Percentiles rank a stretch among this genome's conserved stretches.
Evolutionary conservation across 1,140 invertebrate genomes (phyloP).

Genomic region (Trichonephila clavipes): DNA sequence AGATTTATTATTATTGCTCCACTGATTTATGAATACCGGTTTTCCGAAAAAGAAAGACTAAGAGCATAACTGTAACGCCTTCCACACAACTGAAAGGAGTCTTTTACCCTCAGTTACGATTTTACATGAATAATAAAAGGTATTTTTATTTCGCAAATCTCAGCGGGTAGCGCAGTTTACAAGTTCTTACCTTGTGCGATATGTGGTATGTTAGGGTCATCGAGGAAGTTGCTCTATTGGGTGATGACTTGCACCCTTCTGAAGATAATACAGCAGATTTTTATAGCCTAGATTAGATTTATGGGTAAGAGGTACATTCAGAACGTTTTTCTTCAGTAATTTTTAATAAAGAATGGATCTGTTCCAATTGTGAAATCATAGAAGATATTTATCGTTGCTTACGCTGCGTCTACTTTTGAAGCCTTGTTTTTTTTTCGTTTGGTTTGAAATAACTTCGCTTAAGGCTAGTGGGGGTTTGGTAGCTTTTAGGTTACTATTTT

Average conservation of each 20-base stretch:
- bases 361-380: neutral
- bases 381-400: no score
- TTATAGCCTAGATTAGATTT: conserved; percentile 45
- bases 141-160: conserved; percentile 27
- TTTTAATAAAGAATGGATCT: neutral
- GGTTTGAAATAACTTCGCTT: no score
- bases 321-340: neutral
- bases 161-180: conserved; percentile 40
- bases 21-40: conserved; percentile 53
- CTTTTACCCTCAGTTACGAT: conserved; percentile 13
- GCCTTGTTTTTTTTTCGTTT: no score
- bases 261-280: conserved; percentile 31
- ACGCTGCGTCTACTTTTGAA: no score
- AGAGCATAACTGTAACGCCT: conserved; percentile 35
- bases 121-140: conserved; percentile 55
- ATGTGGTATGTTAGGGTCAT: neutral
- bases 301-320: conserved; percentile 8
- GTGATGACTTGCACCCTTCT: conserved; percentile 42
- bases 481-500: no score
- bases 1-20: conserved; percentile 55
- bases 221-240: conserved; percentile 22
- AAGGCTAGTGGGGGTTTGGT: no score
- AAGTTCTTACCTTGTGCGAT: neutral
- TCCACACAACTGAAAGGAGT: conserved; percentile 2
- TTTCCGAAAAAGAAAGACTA: conserved; percentile 13